Evolutionary conservation across 2,113 vertebrate genomes (phyloP), one percentile per base, ranked within the genome.

Genomic region (Cryptomyrus ogoouensis): DNA sequence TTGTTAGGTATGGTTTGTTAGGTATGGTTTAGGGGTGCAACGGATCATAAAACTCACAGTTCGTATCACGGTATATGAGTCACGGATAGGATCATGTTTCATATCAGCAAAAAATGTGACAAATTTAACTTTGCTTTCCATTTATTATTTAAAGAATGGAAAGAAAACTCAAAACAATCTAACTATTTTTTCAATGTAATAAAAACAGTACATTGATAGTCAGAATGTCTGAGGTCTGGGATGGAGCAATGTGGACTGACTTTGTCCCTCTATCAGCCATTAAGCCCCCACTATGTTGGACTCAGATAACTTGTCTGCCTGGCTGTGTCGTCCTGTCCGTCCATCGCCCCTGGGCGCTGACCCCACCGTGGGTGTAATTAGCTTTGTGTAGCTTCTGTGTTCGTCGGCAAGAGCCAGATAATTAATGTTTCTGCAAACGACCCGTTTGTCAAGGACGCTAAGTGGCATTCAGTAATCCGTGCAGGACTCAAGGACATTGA

Each of bases 351-450:
- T n/a, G 56, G 56, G 13, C 31, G 47, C 39, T 86, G 77, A 85
- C 88, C 42, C 83, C 42, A 31, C 58, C 27, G 53, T 50, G 66
- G 49, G 74, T 35, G 70, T 88, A 89, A 91, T 87, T 89, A 89
- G 83, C 87, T 89, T 87, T 83, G 70, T 52, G 58, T 12, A 35
- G 27, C 89, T 77, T 88, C 88, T 39, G 50, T 52, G 84, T 87
- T 47, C 84, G 24, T 42, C 52, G 62, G 56, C 70, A 44, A 70
- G 74, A 83, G 88, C 84, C 83, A 89, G 21, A 50, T 90, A 90
- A 91, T 91, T 89, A 90, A 90, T 91, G 85, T 89, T 42, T 91
- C 90, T 91, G 58, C 89, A 84, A 89, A 70, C 49, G 44, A 49
- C 74, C 88, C 19, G 24, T 52, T 66, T 83, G 83, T 89, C 62